phyloP scores from a whole-genome alignment of 2,888 invertebrate genomes.

The Ormyrus thymus region DNA sequence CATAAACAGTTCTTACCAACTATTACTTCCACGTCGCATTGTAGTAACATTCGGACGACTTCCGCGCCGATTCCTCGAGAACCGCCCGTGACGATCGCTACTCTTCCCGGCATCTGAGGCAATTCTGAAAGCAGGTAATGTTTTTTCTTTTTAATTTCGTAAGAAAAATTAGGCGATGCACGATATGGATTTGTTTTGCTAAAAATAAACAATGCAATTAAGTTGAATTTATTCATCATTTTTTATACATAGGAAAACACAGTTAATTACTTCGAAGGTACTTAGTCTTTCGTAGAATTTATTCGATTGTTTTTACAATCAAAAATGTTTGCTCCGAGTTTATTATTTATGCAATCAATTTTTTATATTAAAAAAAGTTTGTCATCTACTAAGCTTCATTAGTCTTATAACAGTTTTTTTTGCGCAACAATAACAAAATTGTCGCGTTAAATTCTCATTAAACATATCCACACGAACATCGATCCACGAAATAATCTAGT shows the following conservation, averaged over 20 bases:
- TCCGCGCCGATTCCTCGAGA: constrained; percentile 89
- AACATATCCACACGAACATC: no score
- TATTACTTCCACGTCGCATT: constrained; percentile 86
- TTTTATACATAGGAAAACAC: no score
- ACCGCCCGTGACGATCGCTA: constrained; percentile 91
- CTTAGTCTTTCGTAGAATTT: no score
- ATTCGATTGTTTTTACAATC: no score
- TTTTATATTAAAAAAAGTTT: neutral
- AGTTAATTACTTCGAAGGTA: no score
- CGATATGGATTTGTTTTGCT: no score
- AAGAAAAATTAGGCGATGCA: no score
- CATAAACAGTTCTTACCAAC: constrained; percentile 77
- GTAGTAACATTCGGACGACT: constrained; percentile 84
- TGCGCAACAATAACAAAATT: neutral
- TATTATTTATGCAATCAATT: no score
- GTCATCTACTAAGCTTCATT: neutral
- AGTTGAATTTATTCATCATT: no score
- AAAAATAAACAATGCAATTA: no score
- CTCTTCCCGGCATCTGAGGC: constrained; percentile 80
- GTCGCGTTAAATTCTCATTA: neutral
- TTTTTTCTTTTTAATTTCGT: neutral
- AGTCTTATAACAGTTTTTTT: neutral
- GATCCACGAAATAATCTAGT: neutral
- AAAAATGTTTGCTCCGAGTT: no score
- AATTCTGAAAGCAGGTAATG: constrained; percentile 75